phyloP scores from a whole-genome alignment of 2,797 vertebrate genomes.

The Mionectes olivaceus region DNA sequence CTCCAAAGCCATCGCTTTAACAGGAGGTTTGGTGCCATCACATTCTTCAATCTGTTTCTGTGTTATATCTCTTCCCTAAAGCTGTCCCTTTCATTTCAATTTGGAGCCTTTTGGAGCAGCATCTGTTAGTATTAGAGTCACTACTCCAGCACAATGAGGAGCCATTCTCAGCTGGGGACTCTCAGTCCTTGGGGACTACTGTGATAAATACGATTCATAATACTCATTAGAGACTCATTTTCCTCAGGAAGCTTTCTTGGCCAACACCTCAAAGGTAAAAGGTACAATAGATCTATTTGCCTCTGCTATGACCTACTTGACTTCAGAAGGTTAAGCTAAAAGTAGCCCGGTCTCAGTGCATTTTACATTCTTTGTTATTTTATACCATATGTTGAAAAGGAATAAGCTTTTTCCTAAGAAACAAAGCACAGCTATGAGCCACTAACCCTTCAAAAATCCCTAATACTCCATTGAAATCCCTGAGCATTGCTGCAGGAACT shows the following conservation, averaged over 20 bases:
- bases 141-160: slow-evolving; percentile 60
- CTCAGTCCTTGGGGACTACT: slow-evolving; percentile 43
- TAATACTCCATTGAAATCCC: slow-evolving; percentile 57
- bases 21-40: slow-evolving; percentile 32
- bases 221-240: slow-evolving; percentile 62
- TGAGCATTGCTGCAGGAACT: slow-evolving; percentile 51
- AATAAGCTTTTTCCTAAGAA: slow-evolving; percentile 65
- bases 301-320: slow-evolving; percentile 59
- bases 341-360: slow-evolving; percentile 54
- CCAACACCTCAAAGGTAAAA: slow-evolving; percentile 62
- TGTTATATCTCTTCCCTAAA: slow-evolving; percentile 4
- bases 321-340: slow-evolving; percentile 67
- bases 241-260: slow-evolving; percentile 58
- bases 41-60: slow-evolving; percentile 21
- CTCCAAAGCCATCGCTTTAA: slow-evolving; percentile 21
- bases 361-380: slow-evolving; percentile 67
- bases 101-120: slow-evolving; percentile 50
- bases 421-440: slow-evolving; percentile 59
- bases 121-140: slow-evolving; percentile 62
- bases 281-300: slow-evolving; percentile 55
- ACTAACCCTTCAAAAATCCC: slow-evolving; percentile 66
- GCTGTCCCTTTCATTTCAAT: slow-evolving; percentile 38
- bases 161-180: slow-evolving; percentile 65
- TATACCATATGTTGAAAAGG: slow-evolving; percentile 53
- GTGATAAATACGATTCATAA: slow-evolving; percentile 61